Evolutionary conservation across 2,113 vertebrate species (phyloP).

Genomic region (Isurus oxyrinchus): DNA sequence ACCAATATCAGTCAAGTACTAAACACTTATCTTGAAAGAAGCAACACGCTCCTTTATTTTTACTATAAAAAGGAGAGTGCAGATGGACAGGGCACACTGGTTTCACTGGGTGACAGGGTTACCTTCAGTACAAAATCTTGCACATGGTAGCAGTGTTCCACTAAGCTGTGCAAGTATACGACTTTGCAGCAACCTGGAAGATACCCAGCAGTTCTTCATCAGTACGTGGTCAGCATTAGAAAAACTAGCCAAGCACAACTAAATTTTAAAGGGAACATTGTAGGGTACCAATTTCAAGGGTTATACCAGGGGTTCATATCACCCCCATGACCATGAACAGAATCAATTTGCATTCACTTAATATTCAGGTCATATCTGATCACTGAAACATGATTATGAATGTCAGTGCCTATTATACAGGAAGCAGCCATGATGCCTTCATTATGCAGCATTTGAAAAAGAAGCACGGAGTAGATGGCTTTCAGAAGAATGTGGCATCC

Average conservation of each 20-base stretch:
- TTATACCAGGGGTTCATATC: background rate
- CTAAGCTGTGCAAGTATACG: too few species aligned
- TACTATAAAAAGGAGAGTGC: background rate
- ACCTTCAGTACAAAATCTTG: background rate
- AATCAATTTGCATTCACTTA: background rate
- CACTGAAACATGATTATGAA: background rate
- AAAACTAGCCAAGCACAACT: too few species aligned
- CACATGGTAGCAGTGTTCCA: background rate
- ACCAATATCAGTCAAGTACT: background rate
- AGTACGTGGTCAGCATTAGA: too few species aligned
- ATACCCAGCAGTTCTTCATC: too few species aligned
- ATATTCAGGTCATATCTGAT: background rate
- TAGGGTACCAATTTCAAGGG: too few species aligned
- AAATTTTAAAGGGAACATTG: too few species aligned
- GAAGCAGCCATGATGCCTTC: background rate
- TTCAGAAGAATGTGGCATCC: background rate
- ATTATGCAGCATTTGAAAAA: background rate
- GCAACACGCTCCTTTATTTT: background rate
- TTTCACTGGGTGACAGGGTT: background rate
- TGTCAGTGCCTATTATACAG: background rate
- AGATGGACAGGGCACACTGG: background rate
- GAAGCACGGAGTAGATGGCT: background rate
- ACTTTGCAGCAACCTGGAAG: too few species aligned
- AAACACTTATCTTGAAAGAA: background rate
- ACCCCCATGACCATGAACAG: background rate